Evolutionary conservation across 2,113 vertebrate species (phyloP), one percentile per base, ranked within the genome.

Genomic region (Ophiodon elongatus): DNA sequence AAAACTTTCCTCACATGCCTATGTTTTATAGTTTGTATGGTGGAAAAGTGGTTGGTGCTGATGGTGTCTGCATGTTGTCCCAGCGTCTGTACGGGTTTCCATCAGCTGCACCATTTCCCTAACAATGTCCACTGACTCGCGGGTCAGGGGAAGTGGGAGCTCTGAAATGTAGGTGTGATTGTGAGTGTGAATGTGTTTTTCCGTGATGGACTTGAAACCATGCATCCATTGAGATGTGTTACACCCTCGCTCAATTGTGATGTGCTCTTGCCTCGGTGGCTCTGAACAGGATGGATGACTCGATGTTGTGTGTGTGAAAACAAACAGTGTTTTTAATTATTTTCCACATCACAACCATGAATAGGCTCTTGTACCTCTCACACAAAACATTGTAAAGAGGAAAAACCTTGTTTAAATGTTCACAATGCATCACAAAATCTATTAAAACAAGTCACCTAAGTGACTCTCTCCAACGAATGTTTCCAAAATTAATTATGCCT

Each of bases 101-200:
- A 57, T 19, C 63, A 64, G 62, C 31, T 79, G 75, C 66, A 76
- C 8, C 10, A 56, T 74, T 64, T 59, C 29, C 31, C 13, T 69
- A 29, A 33, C 41, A 47, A 63, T 31, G 83, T 15, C 56, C 35
- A 25, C 56, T 75, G 73, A 86, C 72, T 66, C 37, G 39, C 63
- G 76, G 67, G 63, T 78, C 71, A 69, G 63, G 33, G 73, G 63
- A 56, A 70, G 70, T 62, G 70, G 70, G 80, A 76, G 23, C 59
- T 41, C 17, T 68, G 33, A 77, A 71, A 76, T 69, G 59, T 25
- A 78, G 56, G 4, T 69, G 62, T 63, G 19, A 72, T 72, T 74
- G 17, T 64, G 29, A 69, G 63, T 33, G 56, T 72, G 39, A 85
- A 64, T 52, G 76, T 59, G 68, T 59, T 68, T 64, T 19, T 47